Conservation (phyloP, 2,888 invertebrate genomes). For the Belgica antarctica region DNA sequence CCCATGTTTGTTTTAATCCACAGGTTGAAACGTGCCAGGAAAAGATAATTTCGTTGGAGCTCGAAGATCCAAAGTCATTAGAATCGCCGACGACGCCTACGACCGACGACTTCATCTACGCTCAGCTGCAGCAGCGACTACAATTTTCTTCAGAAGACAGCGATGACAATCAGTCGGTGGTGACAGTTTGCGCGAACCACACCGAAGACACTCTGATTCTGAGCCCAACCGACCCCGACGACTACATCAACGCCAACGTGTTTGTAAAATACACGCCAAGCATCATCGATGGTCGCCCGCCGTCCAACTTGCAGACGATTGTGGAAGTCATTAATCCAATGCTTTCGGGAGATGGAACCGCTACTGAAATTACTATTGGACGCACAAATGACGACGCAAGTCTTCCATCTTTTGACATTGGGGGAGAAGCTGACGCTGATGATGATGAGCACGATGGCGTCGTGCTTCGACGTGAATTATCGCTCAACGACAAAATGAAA, state of each 20-base stretch:
- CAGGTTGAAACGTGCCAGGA: conserved; percentile 89
- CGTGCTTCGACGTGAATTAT: conserved; percentile 52
- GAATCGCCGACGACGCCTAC: conserved; percentile 54
- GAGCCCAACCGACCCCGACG: conserved; percentile 27
- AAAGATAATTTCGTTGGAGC: conserved; percentile 85
- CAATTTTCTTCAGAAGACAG: conserved; percentile 58
- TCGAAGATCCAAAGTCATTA: conserved; percentile 65
- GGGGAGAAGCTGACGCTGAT: conserved; percentile 44
- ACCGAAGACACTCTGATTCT: conserved; percentile 48
- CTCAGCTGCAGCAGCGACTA: conserved; percentile 53
- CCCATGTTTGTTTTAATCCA: conserved; percentile 13
- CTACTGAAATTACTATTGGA: conserved; percentile 53
- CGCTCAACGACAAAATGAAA: conserved; percentile 56
- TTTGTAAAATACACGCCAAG: conserved; percentile 5
- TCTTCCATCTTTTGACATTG: conserved; percentile 37
- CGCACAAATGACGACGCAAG: conserved; percentile 45
- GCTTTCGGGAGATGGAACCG: conserved; percentile 53
- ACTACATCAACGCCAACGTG: conserved; percentile 37
- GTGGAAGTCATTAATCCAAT: conserved; percentile 56
- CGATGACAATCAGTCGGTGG: conserved; percentile 58
- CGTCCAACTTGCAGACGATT: conserved; percentile 50
- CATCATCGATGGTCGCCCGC: neutral
- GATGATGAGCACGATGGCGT: conserved; percentile 47
- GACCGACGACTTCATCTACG: conserved; percentile 52
- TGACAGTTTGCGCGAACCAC: conserved; percentile 54